Conservation (phyloP, 2,797 vertebrate species). For the Craterocephalus amniculus region DNA sequence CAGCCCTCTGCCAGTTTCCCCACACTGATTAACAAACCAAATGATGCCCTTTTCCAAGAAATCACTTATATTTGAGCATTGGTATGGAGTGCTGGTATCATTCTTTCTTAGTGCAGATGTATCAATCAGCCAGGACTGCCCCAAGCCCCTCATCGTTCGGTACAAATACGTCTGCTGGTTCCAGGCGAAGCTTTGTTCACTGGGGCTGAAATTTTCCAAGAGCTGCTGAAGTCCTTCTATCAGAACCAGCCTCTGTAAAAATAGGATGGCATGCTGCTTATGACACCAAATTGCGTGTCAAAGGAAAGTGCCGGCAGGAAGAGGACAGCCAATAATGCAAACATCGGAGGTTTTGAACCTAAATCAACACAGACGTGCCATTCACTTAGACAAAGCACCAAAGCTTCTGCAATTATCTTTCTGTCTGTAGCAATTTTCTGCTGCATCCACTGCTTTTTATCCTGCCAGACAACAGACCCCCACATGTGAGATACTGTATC, state of each 20-base stretch:
- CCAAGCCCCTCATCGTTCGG: constrained; percentile 41
- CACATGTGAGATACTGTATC: constrained; percentile 56
- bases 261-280: constrained; percentile 21
- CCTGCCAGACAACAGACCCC: constrained; percentile 58
- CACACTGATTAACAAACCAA: constrained; percentile 51
- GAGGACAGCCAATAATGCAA: constrained; percentile 26
- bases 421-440: constrained; percentile 66
- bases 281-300: constrained; percentile 49
- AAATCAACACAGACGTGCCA: constrained; percentile 65
- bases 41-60: constrained; percentile 41
- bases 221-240: constrained; percentile 6
- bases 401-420: constrained; percentile 66
- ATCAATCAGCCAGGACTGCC: constrained; percentile 48
- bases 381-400: constrained; percentile 55
- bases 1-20: constrained; percentile 15
- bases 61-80: constrained; percentile 33
- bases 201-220: constrained; percentile 19
- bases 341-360: constrained; percentile 44
- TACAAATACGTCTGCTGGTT: constrained; percentile 50
- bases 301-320: constrained; percentile 28
- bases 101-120: constrained; percentile 35
- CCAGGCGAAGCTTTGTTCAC: constrained; percentile 31
- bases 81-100: constrained; percentile 36
- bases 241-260: constrained; percentile 8
- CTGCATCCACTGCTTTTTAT: constrained; percentile 47